phyloP scores from a whole-genome alignment of 1,140 invertebrate species.

The Drosophila elegans region DNA sequence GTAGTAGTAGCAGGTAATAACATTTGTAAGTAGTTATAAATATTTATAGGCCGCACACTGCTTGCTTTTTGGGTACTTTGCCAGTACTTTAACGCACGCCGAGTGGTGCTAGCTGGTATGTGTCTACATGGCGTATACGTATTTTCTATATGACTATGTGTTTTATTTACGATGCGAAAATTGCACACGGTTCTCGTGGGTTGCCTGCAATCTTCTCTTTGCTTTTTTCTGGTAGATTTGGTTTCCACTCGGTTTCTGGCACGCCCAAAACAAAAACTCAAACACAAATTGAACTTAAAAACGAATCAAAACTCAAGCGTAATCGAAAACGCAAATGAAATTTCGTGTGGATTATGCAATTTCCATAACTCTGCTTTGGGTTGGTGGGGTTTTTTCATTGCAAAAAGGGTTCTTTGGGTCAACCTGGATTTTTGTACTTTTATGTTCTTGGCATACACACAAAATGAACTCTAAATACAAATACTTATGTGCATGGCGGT shows the following conservation, averaged over 20 bases:
- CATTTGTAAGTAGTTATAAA: slow-evolving; percentile 66
- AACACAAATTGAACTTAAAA: slow-evolving; percentile 28
- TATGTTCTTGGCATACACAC: slow-evolving; percentile 35
- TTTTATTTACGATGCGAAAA: slow-evolving; percentile 62
- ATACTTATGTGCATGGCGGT: slow-evolving; percentile 42
- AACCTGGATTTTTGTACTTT: slow-evolving; percentile 24
- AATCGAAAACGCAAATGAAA: slow-evolving; percentile 20
- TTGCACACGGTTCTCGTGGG: slow-evolving; percentile 70
- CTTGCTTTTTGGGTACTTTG: slow-evolving; percentile 64
- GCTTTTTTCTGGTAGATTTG: slow-evolving; percentile 86
- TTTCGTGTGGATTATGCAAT: slow-evolving; percentile 42
- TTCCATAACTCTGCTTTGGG: slow-evolving; percentile 25
- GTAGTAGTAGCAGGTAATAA: slow-evolving; percentile 51
- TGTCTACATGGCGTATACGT: slow-evolving; percentile 49
- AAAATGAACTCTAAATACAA: slow-evolving; percentile 52
- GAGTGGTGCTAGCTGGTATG: slow-evolving; percentile 22
- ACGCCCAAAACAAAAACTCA: slow-evolving; percentile 59
- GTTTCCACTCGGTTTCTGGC: slow-evolving; percentile 88
- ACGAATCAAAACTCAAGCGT: slow-evolving; percentile 28
- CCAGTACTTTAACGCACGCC: slow-evolving; percentile 62
- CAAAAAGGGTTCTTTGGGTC: slow-evolving; percentile 27
- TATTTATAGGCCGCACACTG: slow-evolving; percentile 54
- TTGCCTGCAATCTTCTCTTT: slow-evolving; percentile 65
- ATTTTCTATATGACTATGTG: slow-evolving; percentile 39
- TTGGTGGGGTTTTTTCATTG: slow-evolving; percentile 7